Evolutionary conservation across 1,140 invertebrate genomes (phyloP), one percentile per base, ranked within the genome.

Genomic region (Neodiprion virginianus): DNA sequence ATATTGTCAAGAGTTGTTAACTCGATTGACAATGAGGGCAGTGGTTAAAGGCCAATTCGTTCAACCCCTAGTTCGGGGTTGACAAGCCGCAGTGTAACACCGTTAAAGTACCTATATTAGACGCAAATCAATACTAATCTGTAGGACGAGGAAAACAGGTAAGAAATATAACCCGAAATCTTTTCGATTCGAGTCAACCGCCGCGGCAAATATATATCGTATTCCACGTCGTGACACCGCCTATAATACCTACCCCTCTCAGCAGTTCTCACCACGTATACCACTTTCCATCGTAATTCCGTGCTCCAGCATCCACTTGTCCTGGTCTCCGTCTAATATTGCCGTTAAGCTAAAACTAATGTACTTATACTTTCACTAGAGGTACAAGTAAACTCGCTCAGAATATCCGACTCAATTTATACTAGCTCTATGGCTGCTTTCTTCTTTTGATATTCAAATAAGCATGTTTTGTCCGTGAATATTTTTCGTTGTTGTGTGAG

Each of bases 261-360:
- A 23, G 68, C 70, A 71, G 72, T 67, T 67, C 78, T 81, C 80
- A 79, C 80, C 81, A 83, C 81, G 81, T 85, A 83, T 79, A 82
- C 83, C 82, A 84, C 83, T 82, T 85, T 84, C 81, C 79, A 84
- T 84, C 80, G 82, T 82, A 82, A 85, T 85, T 84, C 83, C 81
- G 84, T 79, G 78, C 79, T 79, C 77, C 75, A 67, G 40, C 72
- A 0, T 17, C 72, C 49, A 14, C 28, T 10, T 21, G 10, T 28
- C 72, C 65, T 14, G 4, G 49, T 21, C 49, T 12, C 53, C n/a
- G 53, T 61, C 53, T 61, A 61, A 61, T 61, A 61, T 61, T 61
- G 53, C 53, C 53, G 53, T 7, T 61, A 14, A 61, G 53, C 53
- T 61, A 61, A 61, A 61, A n/a, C 53, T 61, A n/a, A 61, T 4